phyloP scores from a whole-genome alignment of 1,140 invertebrate genomes.

The Drosophila simulans region DNA sequence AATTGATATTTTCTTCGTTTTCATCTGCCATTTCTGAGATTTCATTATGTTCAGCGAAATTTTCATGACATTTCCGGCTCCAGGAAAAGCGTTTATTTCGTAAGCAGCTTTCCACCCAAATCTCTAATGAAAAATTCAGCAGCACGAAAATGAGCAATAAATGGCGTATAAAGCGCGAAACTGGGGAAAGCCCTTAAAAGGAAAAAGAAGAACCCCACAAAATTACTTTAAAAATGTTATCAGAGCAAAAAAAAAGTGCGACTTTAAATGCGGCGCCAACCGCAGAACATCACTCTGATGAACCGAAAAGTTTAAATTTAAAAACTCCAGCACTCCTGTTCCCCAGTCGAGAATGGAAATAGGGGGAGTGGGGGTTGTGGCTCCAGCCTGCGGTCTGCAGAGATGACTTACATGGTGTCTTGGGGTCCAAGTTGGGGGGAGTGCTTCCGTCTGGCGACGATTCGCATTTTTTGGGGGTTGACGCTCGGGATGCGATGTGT shows the following conservation, averaged over 20 bases:
- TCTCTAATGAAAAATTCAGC: conserved; percentile 78
- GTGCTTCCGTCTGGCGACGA: conserved; percentile 51
- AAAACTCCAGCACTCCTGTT: conserved; percentile 32
- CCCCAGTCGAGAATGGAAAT: neutral
- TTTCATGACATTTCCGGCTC: conserved; percentile 41
- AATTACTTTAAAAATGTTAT: conserved; percentile 75
- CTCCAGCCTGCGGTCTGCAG: conserved; percentile 39
- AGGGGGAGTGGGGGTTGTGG: conserved; percentile 14
- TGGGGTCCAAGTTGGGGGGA: conserved; percentile 17
- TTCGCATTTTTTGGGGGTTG: conserved; percentile 46
- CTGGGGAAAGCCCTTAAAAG: conserved; percentile 12
- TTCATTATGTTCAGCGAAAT: conserved; percentile 29
- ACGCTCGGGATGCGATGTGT: conserved; percentile 24
- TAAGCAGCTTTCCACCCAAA: conserved; percentile 38
- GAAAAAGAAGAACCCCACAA: conserved; percentile 12
- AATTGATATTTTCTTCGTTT: conserved; percentile 4
- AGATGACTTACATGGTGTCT: conserved; percentile 56
- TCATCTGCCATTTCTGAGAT: conserved; percentile 34
- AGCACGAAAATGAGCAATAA: conserved; percentile 68
- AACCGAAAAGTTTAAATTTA: conserved; percentile 75
- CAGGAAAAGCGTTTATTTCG: conserved; percentile 46
- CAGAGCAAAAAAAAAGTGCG: conserved; percentile 37
- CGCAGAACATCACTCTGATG: conserved; percentile 75
- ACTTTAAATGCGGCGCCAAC: conserved; percentile 63
- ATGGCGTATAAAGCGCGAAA: conserved; percentile 40